A percentile compares a stretch with the other conserved stretches of the same genome.
Conservation (phyloP, 2,113 vertebrate species). For the Cebidichthys violaceus region DNA sequence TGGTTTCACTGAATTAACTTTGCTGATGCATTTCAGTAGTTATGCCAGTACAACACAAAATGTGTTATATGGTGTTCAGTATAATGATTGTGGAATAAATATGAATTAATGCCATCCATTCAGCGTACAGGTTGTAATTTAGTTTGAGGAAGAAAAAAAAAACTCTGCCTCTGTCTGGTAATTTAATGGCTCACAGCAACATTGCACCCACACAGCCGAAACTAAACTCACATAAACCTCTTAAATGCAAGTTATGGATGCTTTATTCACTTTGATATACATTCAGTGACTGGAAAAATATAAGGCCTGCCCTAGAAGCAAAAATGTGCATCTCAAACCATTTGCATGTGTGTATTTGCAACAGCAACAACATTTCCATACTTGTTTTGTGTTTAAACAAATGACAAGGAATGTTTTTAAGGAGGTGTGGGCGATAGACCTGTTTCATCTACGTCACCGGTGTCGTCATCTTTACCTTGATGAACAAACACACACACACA, state of each 20-base stretch:
- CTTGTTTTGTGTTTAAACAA: neutral
- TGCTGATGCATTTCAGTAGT: neutral
- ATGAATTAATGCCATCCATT: neutral
- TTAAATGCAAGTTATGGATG: slow-evolving; percentile 11
- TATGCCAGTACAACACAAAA: neutral
- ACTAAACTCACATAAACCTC: slow-evolving; percentile 17
- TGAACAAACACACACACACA: too few relatives aligned
- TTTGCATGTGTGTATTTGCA: slow-evolving; percentile 20
- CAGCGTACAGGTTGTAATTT: neutral
- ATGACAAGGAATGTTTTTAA: neutral
- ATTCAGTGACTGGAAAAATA: slow-evolving; percentile 5
- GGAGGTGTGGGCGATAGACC: neutral
- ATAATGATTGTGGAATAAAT: slow-evolving; percentile 11
- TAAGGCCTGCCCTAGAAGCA: neutral
- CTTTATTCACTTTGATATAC: slow-evolving; percentile 27
- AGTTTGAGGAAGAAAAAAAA: neutral
- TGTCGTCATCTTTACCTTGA: too few relatives aligned
- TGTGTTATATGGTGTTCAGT: neutral
- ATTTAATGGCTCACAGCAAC: neutral
- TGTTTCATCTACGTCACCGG: too few relatives aligned
- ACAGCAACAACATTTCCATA: neutral
- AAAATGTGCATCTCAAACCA: neutral
- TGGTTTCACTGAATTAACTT: neutral
- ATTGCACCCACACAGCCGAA: neutral
- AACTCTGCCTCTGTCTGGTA: neutral